These are phyloP conservation scores for Tineola bisselliella DNA, from an alignment of 2,888 invertebrate genomes.

Conservation along the genomic window DNA sequence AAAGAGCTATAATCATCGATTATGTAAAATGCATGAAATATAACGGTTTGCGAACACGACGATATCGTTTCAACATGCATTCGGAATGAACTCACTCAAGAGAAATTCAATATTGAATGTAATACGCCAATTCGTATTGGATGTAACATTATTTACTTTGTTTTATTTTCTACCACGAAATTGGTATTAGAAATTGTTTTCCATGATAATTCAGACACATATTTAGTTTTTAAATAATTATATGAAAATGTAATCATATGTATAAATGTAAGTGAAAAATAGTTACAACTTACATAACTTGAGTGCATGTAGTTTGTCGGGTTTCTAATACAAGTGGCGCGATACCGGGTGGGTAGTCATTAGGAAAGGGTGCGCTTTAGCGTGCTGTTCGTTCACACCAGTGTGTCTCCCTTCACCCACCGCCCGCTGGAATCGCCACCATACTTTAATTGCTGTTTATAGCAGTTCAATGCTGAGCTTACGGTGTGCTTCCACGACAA, in stretches of 20 bases:
- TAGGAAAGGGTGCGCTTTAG: slow-evolving; percentile 9
- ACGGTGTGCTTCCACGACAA: neutral
- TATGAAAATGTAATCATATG: neutral
- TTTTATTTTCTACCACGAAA: no score
- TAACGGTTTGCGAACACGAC: neutral
- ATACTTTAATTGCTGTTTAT: slow-evolving; percentile 14
- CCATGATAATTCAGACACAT: no score
- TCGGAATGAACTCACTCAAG: neutral
- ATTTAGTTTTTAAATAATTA: neutral
- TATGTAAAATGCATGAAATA: neutral
- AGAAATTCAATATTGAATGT: neutral
- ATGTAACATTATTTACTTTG: slow-evolving; percentile 1
- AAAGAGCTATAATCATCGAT: neutral
- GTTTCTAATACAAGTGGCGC: slow-evolving; percentile 1
- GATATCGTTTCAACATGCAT: slow-evolving; percentile 4
- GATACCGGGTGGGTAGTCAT: slow-evolving; percentile 4
- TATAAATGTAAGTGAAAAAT: neutral
- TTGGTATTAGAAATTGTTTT: no score
- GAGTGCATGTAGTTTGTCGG: neutral
- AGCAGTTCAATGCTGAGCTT: slow-evolving; percentile 7
- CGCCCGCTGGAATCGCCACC: neutral
- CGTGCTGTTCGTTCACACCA: neutral
- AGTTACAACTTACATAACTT: neutral
- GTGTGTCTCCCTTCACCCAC: neutral
- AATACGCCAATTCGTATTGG: neutral